phyloP scores from a whole-genome alignment of 2,888 invertebrate species.

The Psococerastis gibbosa region DNA sequence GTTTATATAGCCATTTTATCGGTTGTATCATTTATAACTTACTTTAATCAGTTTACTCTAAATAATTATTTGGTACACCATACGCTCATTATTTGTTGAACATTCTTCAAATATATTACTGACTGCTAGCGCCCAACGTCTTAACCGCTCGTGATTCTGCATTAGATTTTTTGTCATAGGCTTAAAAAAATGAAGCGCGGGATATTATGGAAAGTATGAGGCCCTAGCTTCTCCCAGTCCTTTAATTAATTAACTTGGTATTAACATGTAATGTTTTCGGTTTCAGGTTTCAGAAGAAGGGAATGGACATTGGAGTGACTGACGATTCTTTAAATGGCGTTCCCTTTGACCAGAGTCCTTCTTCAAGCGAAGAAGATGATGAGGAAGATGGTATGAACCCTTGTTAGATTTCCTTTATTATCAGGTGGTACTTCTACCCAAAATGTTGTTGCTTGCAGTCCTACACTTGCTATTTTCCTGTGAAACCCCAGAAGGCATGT shows the following conservation, averaged over 20 bases:
- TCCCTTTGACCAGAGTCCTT: slow-evolving; percentile 47
- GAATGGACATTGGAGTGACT: slow-evolving; percentile 60
- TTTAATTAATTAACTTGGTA: slow-evolving; percentile 11
- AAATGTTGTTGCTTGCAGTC: too few relatives aligned
- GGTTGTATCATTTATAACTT: too few relatives aligned
- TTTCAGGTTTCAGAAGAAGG: slow-evolving; percentile 57
- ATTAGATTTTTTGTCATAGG: slow-evolving; percentile 2
- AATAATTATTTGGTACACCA: too few relatives aligned
- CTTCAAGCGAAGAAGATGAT: slow-evolving; percentile 44
- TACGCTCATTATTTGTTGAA: too few relatives aligned
- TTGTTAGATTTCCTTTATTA: too few relatives aligned
- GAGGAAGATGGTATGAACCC: slow-evolving; percentile 31
- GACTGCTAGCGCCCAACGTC: too few relatives aligned
- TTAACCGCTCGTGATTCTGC: too few relatives aligned
- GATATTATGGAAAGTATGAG: neutral
- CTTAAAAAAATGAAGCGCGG: neutral
- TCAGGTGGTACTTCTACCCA: too few relatives aligned
- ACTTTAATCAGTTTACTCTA: too few relatives aligned
- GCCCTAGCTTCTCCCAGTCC: neutral
- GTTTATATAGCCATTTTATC: too few relatives aligned
- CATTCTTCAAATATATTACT: too few relatives aligned
- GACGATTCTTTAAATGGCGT: slow-evolving; percentile 59
- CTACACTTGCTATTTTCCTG: too few relatives aligned
- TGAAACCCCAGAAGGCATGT: slow-evolving; percentile 20
- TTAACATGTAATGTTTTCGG: slow-evolving; percentile 4